Base-by-base conservation (phyloP, 2,888 invertebrate species). In the Mimas tiliae region DNA sequence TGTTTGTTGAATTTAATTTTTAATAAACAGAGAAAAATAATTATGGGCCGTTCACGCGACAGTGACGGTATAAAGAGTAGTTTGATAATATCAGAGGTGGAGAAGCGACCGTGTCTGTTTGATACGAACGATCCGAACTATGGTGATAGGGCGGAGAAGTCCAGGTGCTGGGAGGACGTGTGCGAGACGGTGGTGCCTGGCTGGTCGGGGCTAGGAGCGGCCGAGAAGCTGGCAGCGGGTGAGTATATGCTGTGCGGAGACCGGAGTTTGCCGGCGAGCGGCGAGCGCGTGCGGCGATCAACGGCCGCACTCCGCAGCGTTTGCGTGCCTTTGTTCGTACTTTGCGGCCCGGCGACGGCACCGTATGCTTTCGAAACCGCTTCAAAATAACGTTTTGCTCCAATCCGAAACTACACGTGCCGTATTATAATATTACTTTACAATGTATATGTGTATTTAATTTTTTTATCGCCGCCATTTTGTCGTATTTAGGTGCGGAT, bases 81-180 rank as follows among this genome's bases (percentile, higher is more conserved):
- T 73, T 70, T 84, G 65, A 92, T 93, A 69, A 86, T 93, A 50
- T 74, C 86, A 1, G 92, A 93, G 77, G 93, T 93, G 70, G 88
- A 91, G 76, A 90, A 84, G 68, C 80, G 93, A 70, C 85, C 91
- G 58, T 93, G 93, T 64, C 73, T 93, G 64, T 93, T 86, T 74
- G 93, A 93, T 70, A 87, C 90, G 38, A 92, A 91, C 70, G 88
- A 93, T 73, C 77, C 84, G 45, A 88, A 85, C 72, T 91, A 93
- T 74, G 89, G 93, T 6, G 94, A 94, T 70, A 82, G 92, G 72
- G 83, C 87, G 47, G 91, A 89, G 83, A 94, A 94, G 88, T 83
- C 85, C 72, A 80, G 88, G 71, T 87, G 88, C 76, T 94, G 94
- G 94, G 91, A 91, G 78, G 93, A 93, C 77, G 90, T 93, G 64